Evolutionary conservation across 2,113 vertebrate genomes (phyloP).

Genomic region (Lota lota): DNA sequence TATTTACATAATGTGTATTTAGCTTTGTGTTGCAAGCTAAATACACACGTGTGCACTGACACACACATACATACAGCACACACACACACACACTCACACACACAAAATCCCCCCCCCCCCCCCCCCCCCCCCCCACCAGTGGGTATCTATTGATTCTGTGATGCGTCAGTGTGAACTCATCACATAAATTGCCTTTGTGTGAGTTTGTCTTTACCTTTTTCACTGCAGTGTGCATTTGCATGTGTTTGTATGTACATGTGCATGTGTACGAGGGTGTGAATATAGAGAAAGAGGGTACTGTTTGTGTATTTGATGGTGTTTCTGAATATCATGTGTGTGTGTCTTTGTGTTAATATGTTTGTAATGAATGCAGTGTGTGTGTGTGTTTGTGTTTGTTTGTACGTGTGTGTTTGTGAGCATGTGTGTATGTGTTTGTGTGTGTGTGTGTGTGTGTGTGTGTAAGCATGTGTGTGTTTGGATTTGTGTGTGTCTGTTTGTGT

Average conservation of each 20-base stretch:
- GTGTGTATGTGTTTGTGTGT: neutral
- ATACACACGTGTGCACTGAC: neutral
- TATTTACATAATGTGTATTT: neutral
- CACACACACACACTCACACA: slow-evolving; percentile 16
- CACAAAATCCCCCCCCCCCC: slow-evolving; percentile 44
- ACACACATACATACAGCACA: neutral
- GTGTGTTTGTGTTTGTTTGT: no score
- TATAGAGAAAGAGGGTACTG: no score
- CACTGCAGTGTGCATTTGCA: neutral
- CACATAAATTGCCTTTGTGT: slow-evolving; percentile 14
- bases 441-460: slow-evolving; percentile 7
- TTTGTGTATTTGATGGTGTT: no score
- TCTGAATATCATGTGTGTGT: neutral
- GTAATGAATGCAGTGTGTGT: no score
- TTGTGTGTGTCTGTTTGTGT: slow-evolving; percentile 27
- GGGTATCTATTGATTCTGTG: slow-evolving; percentile 51
- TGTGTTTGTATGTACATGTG: no score
- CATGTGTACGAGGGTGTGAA: no score
- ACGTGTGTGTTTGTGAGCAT: neutral
- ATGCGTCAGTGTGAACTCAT: slow-evolving; percentile 62
- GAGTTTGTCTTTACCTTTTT: no score
- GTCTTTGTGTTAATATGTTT: neutral
- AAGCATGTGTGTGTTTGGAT: slow-evolving; percentile 6
- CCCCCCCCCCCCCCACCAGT: slow-evolving; percentile 30
- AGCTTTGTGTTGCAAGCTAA: neutral